Evolutionary conservation across 2,797 vertebrate genomes (phyloP).

Genomic region (Rhinatrema bivittatum): DNA sequence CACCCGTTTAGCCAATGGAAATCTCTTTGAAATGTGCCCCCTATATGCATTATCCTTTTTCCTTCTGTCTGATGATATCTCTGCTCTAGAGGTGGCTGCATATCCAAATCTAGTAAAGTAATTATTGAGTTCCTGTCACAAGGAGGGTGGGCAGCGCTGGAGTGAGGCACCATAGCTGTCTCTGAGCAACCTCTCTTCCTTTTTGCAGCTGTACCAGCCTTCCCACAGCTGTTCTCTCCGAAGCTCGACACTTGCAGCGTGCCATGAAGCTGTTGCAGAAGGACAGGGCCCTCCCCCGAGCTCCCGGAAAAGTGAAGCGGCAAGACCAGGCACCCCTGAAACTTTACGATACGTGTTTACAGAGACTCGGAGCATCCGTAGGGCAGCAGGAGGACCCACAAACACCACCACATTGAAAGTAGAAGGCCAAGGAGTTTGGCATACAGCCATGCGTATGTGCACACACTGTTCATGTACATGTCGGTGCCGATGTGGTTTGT

Average conservation of each 20-base stretch:
- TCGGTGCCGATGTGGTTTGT: too few species aligned
- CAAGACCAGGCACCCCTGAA: constrained; percentile 1
- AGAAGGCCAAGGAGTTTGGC: not conserved
- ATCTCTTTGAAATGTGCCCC: too few species aligned
- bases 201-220: constrained; percentile 23
- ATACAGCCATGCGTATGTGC: too few species aligned
- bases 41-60: too few species aligned
- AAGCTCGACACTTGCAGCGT: constrained; percentile 21
- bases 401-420: rapidly evolving
- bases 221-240: constrained; percentile 20
- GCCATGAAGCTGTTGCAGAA: constrained; percentile 18
- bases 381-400: not conserved
- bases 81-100: too few species aligned
- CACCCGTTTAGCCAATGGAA: too few species aligned
- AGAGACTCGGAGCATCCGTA: constrained; percentile 12
- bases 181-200: not conserved
- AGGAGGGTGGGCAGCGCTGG: too few species aligned
- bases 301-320: constrained; percentile 16
- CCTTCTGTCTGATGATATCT: too few species aligned
- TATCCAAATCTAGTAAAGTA: too few species aligned
- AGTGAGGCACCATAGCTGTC: too few species aligned
- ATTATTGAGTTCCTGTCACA: too few species aligned
- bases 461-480: too few species aligned
- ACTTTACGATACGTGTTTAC: constrained; percentile 53
- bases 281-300: not conserved